Evolutionary conservation across 2,797 vertebrate species (phyloP).

Genomic region (Pampus argenteus): DNA sequence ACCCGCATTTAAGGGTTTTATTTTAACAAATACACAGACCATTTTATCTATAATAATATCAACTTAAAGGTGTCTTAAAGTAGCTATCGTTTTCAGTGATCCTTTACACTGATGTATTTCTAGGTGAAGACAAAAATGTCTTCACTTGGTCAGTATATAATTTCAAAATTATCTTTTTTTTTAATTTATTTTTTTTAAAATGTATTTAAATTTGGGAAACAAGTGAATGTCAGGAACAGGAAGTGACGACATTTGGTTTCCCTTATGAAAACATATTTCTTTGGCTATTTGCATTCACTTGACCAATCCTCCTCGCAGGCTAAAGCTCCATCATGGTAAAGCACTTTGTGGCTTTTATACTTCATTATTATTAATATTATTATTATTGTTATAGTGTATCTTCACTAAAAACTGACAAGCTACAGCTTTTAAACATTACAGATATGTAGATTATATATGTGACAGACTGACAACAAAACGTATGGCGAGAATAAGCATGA

Average conservation of each 20-base stretch:
- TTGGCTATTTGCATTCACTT: constrained; percentile 59
- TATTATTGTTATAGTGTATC: constrained; percentile 36
- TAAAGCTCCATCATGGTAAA: constrained; percentile 53
- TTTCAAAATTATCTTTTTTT: background rate
- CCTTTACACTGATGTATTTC: constrained; percentile 6
- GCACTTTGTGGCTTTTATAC: constrained; percentile 69
- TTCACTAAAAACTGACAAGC: constrained; percentile 54
- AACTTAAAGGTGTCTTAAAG: constrained; percentile 28
- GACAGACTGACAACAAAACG: constrained; percentile 46
- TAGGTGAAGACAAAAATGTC: constrained; percentile 10
- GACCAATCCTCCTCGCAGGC: constrained; percentile 27
- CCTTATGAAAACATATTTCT: constrained; percentile 63
- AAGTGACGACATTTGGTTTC: constrained; percentile 32
- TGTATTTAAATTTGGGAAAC: constrained; percentile 14
- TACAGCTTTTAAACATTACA: constrained; percentile 44
- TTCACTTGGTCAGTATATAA: constrained; percentile 10
- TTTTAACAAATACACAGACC: constrained; percentile 39
- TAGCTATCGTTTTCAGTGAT: constrained; percentile 16
- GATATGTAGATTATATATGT: constrained; percentile 23
- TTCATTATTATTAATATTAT: constrained; percentile 74
- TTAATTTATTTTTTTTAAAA: too few species aligned
- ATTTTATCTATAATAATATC: constrained; percentile 5
- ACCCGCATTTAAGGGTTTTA: constrained; percentile 32
- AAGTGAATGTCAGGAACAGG: background rate
- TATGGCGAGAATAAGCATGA: constrained; percentile 4